These are phyloP conservation scores for Agelaius phoeniceus DNA, from an alignment of 2,113 vertebrate species.

Conservation along the genomic window DNA sequence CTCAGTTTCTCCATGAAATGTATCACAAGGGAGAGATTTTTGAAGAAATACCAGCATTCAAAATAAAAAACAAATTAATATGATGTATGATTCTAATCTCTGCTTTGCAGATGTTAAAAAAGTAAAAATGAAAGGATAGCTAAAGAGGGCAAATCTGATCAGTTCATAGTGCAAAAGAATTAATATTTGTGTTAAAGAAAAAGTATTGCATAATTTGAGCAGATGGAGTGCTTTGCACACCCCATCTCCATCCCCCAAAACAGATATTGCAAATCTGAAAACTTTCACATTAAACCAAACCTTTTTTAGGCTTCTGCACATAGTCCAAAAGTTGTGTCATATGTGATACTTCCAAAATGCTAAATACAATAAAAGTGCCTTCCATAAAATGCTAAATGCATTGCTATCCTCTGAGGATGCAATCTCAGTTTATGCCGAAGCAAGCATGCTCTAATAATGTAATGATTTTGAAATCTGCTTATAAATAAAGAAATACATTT, in stretches of 20 bases:
- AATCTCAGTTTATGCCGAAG: neutral
- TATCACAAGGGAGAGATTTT: conserved; percentile 45
- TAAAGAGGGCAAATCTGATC: neutral
- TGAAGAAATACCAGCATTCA: conserved; percentile 18
- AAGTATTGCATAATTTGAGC: neutral
- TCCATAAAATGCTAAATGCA: neutral
- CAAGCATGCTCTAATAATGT: neutral
- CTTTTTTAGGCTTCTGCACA: neutral
- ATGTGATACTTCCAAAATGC: neutral
- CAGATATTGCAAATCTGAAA: neutral
- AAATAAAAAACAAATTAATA: neutral
- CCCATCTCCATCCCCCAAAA: neutral
- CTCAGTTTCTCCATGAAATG: conserved; percentile 8
- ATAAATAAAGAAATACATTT: neutral
- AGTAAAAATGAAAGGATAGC: neutral
- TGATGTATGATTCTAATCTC: conserved; percentile 61
- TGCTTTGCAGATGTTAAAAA: conserved; percentile 26
- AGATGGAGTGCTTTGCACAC: neutral
- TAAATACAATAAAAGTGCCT: neutral
- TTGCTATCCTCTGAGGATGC: neutral
- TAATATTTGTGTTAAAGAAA: neutral
- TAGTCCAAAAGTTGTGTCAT: neutral
- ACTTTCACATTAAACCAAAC: neutral
- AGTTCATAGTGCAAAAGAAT: neutral
- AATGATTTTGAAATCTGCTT: neutral